Evolutionary conservation across 1,140 invertebrate species (phyloP).

Genomic region (Potamilus streckersoni): DNA sequence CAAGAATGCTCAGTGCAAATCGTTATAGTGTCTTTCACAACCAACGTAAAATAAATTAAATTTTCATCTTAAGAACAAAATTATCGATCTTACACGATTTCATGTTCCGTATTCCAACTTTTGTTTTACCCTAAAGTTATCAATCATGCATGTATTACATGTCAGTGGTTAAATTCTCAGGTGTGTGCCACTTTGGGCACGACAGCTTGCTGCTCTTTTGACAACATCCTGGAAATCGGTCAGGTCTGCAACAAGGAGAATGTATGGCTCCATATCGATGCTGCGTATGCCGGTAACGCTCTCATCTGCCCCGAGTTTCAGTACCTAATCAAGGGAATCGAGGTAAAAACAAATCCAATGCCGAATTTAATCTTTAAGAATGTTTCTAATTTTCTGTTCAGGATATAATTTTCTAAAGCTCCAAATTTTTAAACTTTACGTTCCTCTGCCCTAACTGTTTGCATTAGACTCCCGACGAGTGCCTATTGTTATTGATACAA

Average conservation of each 20-base stretch:
- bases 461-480: no score
- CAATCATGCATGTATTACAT: not conserved
- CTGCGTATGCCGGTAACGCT: conserved; percentile 89
- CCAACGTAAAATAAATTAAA: not conserved
- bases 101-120: not conserved
- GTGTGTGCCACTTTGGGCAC: conserved; percentile 90
- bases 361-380: no score
- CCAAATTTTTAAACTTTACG: no score
- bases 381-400: no score
- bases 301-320: conserved; percentile 96
- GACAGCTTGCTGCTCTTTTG: conserved; percentile 91
- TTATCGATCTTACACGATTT: not conserved
- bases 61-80: not conserved
- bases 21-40: no score
- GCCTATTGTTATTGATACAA: no score
- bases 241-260: conserved; percentile 80
- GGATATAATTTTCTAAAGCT: no score
- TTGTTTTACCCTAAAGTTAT: not conserved
- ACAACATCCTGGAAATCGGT: conserved; percentile 87
- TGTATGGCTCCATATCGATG: conserved; percentile 94
- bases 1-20: no score
- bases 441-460: no score
- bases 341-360: conserved; percentile 66
- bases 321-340: conserved; percentile 87
- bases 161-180: conserved; percentile 68